Evolutionary conservation across 2,113 vertebrate genomes (phyloP).

Genomic region (Psophia crepitans): DNA sequence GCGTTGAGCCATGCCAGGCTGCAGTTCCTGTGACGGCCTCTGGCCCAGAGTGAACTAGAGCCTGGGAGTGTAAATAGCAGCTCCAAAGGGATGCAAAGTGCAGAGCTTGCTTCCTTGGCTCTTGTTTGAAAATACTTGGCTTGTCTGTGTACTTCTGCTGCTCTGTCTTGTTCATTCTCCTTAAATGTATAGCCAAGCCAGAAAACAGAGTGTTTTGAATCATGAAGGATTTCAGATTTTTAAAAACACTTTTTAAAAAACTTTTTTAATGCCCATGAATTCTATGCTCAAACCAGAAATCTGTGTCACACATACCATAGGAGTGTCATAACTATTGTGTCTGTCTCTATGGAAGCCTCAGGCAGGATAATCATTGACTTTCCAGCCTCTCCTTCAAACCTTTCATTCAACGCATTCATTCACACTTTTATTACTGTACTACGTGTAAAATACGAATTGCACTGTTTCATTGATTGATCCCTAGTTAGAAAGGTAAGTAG

Average conservation of each 20-base stretch:
- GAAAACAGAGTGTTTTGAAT: background rate
- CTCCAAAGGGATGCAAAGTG: background rate
- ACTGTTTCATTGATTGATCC: background rate
- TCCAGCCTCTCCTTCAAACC: background rate
- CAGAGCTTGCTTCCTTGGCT: background rate
- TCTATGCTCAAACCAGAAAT: background rate
- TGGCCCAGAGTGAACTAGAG: background rate
- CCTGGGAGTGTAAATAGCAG: too few species aligned
- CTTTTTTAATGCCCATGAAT: background rate
- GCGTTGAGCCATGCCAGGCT: background rate
- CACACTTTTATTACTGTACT: background rate
- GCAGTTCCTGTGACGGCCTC: background rate
- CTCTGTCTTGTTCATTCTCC: background rate
- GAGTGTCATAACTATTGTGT: conserved; percentile 60
- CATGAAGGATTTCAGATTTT: background rate
- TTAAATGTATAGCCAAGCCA: background rate
- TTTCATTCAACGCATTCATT: background rate
- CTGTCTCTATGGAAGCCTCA: conserved; percentile 55
- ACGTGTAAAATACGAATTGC: background rate
- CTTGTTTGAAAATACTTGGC: background rate
- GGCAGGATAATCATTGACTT: background rate
- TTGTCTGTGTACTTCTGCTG: background rate
- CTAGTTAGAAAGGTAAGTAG: background rate
- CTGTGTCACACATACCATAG: background rate
- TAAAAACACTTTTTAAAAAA: background rate